Percentiles rank a stretch among this genome's conserved stretches.
Conservation (phyloP, 2,797 vertebrate genomes). For the Allobates femoralis region DNA sequence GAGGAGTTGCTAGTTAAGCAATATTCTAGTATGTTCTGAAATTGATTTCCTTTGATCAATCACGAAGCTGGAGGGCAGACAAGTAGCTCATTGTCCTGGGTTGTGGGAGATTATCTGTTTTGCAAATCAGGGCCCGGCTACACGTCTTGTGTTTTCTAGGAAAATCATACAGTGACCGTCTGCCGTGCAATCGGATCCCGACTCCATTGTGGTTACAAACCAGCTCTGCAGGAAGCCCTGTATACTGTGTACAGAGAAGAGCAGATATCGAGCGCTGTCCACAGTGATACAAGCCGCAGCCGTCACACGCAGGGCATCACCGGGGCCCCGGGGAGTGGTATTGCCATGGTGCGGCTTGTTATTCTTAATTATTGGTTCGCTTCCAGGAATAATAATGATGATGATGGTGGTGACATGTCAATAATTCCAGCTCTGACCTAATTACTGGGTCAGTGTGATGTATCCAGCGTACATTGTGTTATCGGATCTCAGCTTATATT, state of each 20-base stretch:
- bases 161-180: background rate
- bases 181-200: background rate
- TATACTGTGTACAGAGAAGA: background rate
- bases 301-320: background rate
- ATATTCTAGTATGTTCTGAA: no score
- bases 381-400: constrained; percentile 52
- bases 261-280: background rate
- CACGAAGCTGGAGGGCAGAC: background rate
- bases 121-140: background rate
- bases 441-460: background rate
- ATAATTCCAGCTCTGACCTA: background rate
- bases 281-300: background rate
- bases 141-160: background rate
- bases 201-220: background rate
- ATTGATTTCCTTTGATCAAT: background rate
- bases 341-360: constrained; percentile 53
- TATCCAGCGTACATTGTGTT: background rate
- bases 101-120: background rate
- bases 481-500: background rate
- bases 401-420: constrained; percentile 1
- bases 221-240: background rate
- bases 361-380: constrained; percentile 47
- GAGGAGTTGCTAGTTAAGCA: no score
- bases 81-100: background rate
- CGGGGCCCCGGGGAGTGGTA: constrained; percentile 37